Evolutionary conservation across 2,797 vertebrate genomes (phyloP).

Genomic region (Urocyon cinereoargenteus): DNA sequence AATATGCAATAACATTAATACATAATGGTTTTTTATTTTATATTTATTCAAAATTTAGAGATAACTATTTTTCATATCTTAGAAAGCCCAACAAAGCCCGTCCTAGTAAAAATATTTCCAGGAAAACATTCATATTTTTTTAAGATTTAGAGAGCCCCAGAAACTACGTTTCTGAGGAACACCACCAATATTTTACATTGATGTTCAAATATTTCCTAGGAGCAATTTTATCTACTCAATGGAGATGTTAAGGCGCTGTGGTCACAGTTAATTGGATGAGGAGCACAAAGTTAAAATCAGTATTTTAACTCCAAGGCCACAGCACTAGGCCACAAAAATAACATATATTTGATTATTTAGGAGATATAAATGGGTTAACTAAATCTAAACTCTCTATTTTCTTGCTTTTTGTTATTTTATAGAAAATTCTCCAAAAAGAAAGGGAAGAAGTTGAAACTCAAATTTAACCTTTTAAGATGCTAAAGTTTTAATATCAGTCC

Average conservation of each 20-base stretch:
- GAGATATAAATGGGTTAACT: neutral
- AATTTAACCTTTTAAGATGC: neutral
- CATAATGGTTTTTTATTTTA: neutral
- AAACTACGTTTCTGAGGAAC: neutral
- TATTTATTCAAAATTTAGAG: slow-evolving; percentile 11
- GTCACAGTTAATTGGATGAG: slow-evolving; percentile 9
- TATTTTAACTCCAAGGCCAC: slow-evolving; percentile 20
- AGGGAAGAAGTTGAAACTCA: neutral
- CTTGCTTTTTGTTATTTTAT: slow-evolving; percentile 23
- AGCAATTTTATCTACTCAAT: neutral
- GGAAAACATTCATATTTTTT: slow-evolving; percentile 45
- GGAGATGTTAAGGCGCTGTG: neutral
- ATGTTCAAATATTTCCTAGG: slow-evolving; percentile 4
- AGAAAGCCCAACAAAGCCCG: neutral
- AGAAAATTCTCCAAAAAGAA: neutral
- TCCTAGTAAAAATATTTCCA: neutral
- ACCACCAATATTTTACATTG: neutral
- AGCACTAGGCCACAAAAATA: neutral
- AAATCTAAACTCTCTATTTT: slow-evolving; percentile 21
- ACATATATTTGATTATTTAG: neutral
- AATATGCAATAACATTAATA: neutral
- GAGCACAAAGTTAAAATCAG: slow-evolving; percentile 44
- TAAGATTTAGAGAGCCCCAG: neutral
- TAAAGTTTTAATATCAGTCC: neutral
- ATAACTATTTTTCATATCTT: neutral